Evolutionary conservation across 2,113 vertebrate species (phyloP).

Genomic region (Chlamydotis undulata): DNA sequence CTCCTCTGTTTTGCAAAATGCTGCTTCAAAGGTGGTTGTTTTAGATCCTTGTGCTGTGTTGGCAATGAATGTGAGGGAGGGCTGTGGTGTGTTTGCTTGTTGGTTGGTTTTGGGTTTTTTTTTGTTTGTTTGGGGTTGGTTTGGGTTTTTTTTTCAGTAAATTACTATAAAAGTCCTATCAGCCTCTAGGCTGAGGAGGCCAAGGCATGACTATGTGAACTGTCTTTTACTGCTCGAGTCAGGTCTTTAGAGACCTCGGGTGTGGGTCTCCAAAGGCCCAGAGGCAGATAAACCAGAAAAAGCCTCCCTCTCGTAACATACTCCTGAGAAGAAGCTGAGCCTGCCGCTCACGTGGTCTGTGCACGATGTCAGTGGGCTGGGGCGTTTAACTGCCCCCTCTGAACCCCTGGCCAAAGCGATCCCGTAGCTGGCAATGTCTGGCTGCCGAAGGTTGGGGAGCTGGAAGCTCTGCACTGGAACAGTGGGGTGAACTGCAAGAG

Average conservation of each 20-base stretch:
- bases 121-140: rapidly evolving
- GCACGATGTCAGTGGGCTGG: rapidly evolving
- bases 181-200: not conserved
- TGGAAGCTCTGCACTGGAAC: rapidly evolving
- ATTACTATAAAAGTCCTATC: rapidly evolving
- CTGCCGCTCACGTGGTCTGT: not conserved
- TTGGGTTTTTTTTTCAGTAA: too few species aligned
- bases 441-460: not conserved
- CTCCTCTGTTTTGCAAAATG: not conserved
- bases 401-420: rapidly evolving
- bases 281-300: rapidly evolving
- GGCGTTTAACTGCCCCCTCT: not conserved
- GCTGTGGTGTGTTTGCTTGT: rapidly evolving
- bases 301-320: rapidly evolving
- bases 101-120: too few species aligned
- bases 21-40: not conserved
- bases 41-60: rapidly evolving
- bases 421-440: too few species aligned
- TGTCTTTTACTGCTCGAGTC: not conserved
- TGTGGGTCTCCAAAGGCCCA: not conserved
- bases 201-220: rapidly evolving
- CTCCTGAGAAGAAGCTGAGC: rapidly evolving
- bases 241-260: not conserved
- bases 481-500: not conserved
- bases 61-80: rapidly evolving